A percentile compares a stretch with the other conserved stretches of the same genome.
phyloP scores from a whole-genome alignment of 1,140 invertebrate species.

The Matsumurasca onukii region DNA sequence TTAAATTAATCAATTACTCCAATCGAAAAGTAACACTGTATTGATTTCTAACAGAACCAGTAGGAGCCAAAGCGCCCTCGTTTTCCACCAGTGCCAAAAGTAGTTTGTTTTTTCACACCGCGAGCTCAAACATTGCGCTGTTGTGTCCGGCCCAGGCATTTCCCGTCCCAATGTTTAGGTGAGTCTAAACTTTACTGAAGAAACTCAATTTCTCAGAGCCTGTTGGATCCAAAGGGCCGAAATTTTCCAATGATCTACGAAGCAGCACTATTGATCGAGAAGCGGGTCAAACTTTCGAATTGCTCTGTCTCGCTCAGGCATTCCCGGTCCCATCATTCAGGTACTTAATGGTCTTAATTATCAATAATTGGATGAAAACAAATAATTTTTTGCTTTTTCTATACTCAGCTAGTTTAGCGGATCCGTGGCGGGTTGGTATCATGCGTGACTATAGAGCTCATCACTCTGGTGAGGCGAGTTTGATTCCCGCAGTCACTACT shows the following conservation, averaged over 20 bases:
- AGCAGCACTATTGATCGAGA: slow-evolving; percentile 46
- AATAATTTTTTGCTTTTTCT: too few relatives aligned
- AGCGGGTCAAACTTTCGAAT: slow-evolving; percentile 20
- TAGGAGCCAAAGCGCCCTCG: slow-evolving; percentile 59
- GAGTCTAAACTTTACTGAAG: slow-evolving; percentile 1
- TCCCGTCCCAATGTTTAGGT: slow-evolving; percentile 58
- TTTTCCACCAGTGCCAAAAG: slow-evolving; percentile 50
- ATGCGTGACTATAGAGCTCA: too few relatives aligned
- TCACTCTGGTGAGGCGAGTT: too few relatives aligned
- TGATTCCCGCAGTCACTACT: too few relatives aligned
- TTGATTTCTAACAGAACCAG: slow-evolving; percentile 52
- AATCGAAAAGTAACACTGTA: neutral
- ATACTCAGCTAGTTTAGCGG: too few relatives aligned
- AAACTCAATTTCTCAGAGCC: slow-evolving; percentile 45
- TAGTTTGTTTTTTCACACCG: slow-evolving; percentile 48
- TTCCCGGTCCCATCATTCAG: slow-evolving; percentile 38
- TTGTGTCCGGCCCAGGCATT: slow-evolving; percentile 67
- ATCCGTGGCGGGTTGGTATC: too few relatives aligned
- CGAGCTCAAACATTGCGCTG: slow-evolving; percentile 58
- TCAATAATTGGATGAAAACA: too few relatives aligned
- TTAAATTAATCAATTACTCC: too few relatives aligned
- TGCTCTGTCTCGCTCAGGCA: slow-evolving; percentile 38
- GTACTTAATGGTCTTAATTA: slow-evolving; percentile 26
- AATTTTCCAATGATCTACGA: slow-evolving; percentile 49
- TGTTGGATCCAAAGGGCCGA: slow-evolving; percentile 50